Evolutionary conservation across 2,888 invertebrate species (phyloP).

Genomic region (Drosophila tripunctata): DNA sequence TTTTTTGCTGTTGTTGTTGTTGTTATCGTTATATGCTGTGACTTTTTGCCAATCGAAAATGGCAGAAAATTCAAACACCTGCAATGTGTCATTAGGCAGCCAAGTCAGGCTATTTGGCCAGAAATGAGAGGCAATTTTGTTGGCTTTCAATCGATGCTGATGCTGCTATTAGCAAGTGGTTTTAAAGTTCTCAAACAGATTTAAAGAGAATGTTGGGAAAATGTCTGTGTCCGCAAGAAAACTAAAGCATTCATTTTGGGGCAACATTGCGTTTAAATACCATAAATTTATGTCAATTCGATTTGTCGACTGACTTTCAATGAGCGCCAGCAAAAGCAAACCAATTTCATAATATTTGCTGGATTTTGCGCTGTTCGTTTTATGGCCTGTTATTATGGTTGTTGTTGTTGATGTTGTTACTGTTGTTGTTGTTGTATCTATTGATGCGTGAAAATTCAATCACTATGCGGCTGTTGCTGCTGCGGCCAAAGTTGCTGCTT

Average conservation of each 20-base stretch:
- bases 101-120: not conserved
- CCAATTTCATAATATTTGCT: constrained; percentile 47
- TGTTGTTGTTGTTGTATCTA: constrained; percentile 30
- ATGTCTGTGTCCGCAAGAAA: not conserved
- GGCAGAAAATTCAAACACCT: constrained; percentile 5
- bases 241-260: constrained; percentile 40
- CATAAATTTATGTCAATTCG: constrained; percentile 68
- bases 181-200: not conserved
- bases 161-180: not conserved
- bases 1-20: not conserved
- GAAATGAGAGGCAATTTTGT: constrained; percentile 4
- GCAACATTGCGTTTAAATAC: constrained; percentile 37
- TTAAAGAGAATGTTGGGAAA: not conserved
- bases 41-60: constrained; percentile 34
- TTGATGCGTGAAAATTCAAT: constrained; percentile 77
- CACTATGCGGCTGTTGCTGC: constrained; percentile 51
- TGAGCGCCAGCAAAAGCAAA: constrained; percentile 27
- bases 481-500: constrained; percentile 15
- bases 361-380: constrained; percentile 52
- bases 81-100: constrained; percentile 23
- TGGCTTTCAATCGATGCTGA: not conserved
- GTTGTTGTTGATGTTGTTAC: constrained; percentile 11
- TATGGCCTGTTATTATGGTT: constrained; percentile 53
- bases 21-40: constrained; percentile 7
- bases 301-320: constrained; percentile 45